Conservation (phyloP, 2,888 invertebrate species). For the Dryobotodes eremita region DNA sequence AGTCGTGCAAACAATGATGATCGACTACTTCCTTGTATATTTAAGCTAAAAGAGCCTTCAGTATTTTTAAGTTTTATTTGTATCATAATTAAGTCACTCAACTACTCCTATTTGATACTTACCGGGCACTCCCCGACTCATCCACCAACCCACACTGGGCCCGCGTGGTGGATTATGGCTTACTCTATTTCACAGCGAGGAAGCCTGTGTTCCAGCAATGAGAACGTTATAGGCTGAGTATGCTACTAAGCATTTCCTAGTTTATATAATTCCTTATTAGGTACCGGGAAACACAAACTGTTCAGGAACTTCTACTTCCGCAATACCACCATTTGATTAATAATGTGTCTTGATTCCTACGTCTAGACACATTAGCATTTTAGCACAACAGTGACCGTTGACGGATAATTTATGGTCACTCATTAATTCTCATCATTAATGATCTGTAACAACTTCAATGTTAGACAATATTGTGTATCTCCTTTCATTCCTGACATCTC, state of each 20-base stretch:
- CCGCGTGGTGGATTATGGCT: background rate
- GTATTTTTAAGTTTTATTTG: background rate
- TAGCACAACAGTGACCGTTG: background rate
- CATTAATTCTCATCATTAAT: background rate
- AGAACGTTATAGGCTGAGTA: too few relatives aligned
- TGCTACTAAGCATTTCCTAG: background rate
- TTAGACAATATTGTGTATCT: background rate
- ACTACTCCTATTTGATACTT: background rate
- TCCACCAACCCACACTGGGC: too few relatives aligned
- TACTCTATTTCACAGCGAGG: background rate
- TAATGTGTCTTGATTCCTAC: background rate
- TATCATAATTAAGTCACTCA: background rate
- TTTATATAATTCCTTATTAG: background rate
- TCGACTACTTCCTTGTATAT: background rate
- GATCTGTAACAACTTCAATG: background rate
- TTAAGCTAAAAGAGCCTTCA: background rate
- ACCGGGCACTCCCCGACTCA: background rate
- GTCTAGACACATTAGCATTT: background rate
- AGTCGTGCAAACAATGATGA: background rate
- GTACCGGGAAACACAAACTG: background rate
- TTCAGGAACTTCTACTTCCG: background rate
- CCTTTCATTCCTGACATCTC: constrained; percentile 1
- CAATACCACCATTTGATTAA: background rate
- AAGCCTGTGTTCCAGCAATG: background rate
- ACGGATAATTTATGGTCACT: background rate